These are phyloP conservation scores for Carettochelys insculpta DNA, from an alignment of 2,113 vertebrate species.

Conservation along the genomic window DNA sequence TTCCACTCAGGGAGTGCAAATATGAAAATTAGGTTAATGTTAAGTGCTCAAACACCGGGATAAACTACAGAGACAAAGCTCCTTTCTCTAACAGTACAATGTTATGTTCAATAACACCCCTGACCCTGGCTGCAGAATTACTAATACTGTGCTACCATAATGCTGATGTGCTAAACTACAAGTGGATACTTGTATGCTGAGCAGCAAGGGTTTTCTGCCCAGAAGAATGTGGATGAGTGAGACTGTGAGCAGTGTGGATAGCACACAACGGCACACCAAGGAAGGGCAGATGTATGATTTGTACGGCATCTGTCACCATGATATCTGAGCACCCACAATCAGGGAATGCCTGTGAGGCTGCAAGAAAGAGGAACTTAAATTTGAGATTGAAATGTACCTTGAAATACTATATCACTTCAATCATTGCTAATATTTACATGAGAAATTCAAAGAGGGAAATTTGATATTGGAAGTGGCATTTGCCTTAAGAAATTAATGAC, in stretches of 20 bases:
- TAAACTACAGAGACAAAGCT: neutral
- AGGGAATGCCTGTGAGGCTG: neutral
- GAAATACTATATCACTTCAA: neutral
- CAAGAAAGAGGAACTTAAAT: neutral
- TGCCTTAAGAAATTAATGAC: rapidly evolving
- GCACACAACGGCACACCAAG: neutral
- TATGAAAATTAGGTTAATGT: neutral
- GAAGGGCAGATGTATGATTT: neutral
- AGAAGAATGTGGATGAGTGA: neutral
- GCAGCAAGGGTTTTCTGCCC: neutral
- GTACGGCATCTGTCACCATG: neutral
- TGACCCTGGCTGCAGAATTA: neutral
- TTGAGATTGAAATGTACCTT: neutral
- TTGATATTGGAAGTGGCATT: neutral
- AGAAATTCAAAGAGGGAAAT: neutral
- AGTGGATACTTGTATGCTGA: neutral
- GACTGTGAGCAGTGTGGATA: neutral
- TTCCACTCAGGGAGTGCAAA: neutral
- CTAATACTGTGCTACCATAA: neutral
- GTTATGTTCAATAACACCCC: neutral
- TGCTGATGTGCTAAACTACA: neutral
- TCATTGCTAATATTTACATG: neutral
- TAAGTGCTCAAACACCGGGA: neutral
- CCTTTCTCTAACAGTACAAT: neutral
- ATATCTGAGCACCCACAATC: neutral